Evolutionary conservation across 2,113 vertebrate genomes (phyloP).

Genomic region (Solea solea): DNA sequence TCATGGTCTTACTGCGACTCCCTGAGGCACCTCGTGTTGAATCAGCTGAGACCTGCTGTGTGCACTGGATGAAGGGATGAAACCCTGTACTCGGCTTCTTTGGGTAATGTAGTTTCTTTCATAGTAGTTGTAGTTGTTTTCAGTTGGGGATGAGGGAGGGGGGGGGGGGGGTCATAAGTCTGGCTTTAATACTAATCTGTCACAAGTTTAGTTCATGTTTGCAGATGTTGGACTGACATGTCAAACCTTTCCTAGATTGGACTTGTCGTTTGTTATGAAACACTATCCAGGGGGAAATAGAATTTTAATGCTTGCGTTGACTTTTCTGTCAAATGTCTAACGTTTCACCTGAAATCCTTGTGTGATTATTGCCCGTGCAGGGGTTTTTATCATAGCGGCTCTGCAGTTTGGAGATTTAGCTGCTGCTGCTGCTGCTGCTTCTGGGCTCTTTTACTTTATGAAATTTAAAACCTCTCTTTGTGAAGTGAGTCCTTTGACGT

Average conservation of each 20-base stretch:
- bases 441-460: constrained; percentile 15
- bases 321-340: constrained; percentile 36
- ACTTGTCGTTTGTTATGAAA: constrained; percentile 44
- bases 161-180: background rate
- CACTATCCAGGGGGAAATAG: constrained; percentile 7
- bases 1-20: constrained; percentile 18
- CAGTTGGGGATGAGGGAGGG: too few relatives aligned
- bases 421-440: constrained; percentile 21
- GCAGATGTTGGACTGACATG: constrained; percentile 24
- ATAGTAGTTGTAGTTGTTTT: background rate
- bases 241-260: constrained; percentile 35
- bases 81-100: background rate
- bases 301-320: constrained; percentile 11
- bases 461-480: constrained; percentile 28
- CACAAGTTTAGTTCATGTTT: constrained; percentile 14
- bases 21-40: constrained; percentile 31
- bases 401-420: constrained; percentile 39
- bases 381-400: constrained; percentile 38
- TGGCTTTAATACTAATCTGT: constrained; percentile 31
- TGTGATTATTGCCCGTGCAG: constrained; percentile 35
- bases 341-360: constrained; percentile 44
- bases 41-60: constrained; percentile 44
- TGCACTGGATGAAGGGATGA: constrained; percentile 4
- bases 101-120: constrained; percentile 40
- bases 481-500: constrained; percentile 18